A percentile compares a stretch with the other conserved stretches of the same genome.
Conservation (phyloP, 2,113 vertebrate species). For the Brachirus orientalis region DNA sequence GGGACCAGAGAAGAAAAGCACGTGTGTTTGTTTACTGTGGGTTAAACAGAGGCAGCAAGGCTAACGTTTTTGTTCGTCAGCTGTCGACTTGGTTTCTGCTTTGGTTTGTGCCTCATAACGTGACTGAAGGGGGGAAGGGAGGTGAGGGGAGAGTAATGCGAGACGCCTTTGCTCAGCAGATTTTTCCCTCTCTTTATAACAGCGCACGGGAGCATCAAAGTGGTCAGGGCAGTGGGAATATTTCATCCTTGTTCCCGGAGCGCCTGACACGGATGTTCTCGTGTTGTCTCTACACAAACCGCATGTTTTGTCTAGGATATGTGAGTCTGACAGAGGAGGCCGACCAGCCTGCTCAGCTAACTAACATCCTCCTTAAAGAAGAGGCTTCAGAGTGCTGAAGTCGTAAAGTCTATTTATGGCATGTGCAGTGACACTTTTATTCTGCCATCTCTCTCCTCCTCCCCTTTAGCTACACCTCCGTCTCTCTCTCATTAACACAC, state of each 20-base stretch:
- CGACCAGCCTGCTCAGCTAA: background rate
- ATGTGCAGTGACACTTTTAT: conserved; percentile 61
- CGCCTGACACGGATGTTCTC: conserved; percentile 45
- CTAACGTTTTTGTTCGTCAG: conserved; percentile 16
- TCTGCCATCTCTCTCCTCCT: conserved; percentile 53
- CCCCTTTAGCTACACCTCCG: conserved; percentile 9
- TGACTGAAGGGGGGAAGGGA: background rate
- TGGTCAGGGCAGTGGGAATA: conserved; percentile 70
- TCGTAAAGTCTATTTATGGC: conserved; percentile 69
- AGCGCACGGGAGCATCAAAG: conserved; percentile 6
- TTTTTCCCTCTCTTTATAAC: conserved; percentile 35
- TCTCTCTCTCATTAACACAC: conserved; percentile 17
- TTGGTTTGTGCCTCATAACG: conserved; percentile 27
- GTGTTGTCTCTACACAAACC: conserved; percentile 36
- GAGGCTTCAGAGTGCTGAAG: conserved; percentile 32
- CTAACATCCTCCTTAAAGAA: conserved; percentile 27
- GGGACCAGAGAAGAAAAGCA: background rate
- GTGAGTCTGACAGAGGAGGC: conserved; percentile 40
- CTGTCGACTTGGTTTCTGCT: conserved; percentile 13
- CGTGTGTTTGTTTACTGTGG: conserved; percentile 21
- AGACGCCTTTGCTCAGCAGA: conserved; percentile 65
- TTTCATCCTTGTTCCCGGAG: conserved; percentile 23
- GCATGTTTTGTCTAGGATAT: conserved; percentile 41
- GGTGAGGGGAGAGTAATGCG: conserved; percentile 40
- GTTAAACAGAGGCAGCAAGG: conserved; percentile 51